Conservation (phyloP, 2,797 vertebrate genomes). For the Paramormyrops hopkinsi region DNA sequence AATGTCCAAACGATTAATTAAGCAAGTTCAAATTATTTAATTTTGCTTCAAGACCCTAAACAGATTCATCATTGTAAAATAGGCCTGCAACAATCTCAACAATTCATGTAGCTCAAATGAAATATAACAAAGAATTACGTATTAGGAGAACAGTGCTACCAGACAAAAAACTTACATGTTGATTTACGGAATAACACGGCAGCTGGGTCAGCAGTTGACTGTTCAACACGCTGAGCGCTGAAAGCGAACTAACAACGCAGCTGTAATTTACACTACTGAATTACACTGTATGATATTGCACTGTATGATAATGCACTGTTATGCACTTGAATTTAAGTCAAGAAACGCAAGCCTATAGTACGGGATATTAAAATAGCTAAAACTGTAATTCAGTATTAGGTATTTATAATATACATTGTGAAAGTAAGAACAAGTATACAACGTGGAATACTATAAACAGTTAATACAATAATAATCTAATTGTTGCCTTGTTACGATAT, state of each 20-base stretch:
- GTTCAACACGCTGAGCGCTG: slow-evolving; percentile 9
- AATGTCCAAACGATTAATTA: background rate
- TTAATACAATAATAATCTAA: background rate
- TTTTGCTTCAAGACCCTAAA: background rate
- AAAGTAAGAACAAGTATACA: background rate
- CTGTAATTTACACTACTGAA: background rate
- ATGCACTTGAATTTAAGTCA: background rate
- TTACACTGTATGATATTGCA: background rate
- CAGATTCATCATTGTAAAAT: background rate
- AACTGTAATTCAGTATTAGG: background rate
- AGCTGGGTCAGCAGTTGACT: slow-evolving; percentile 13
- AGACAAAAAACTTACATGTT: slow-evolving; percentile 12
- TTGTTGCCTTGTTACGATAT: background rate
- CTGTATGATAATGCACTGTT: background rate
- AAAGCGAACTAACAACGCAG: background rate
- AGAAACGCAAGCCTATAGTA: background rate
- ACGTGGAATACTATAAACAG: background rate
- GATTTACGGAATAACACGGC: slow-evolving; percentile 18
- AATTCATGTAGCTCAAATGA: background rate
- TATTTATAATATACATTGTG: background rate
- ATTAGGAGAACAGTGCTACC: background rate
- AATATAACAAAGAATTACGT: background rate
- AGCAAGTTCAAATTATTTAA: background rate
- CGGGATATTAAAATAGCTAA: background rate
- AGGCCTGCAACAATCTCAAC: background rate